phyloP scores from a whole-genome alignment of 2,888 invertebrate species.

The Orthosia cruda region DNA sequence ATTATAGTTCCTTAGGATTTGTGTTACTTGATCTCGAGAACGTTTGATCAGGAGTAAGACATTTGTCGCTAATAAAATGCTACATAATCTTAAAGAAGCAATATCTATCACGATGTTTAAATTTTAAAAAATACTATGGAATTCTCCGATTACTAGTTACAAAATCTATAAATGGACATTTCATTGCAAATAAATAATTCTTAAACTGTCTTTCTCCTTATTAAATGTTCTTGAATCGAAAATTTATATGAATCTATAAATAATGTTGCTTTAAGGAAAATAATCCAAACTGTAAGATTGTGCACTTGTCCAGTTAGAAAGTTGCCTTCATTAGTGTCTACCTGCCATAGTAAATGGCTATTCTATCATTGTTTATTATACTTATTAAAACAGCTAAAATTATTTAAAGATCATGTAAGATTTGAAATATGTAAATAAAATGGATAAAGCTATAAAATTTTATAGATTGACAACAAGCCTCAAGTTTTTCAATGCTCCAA shows the following conservation, averaged over 20 bases:
- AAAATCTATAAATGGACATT: too few species aligned
- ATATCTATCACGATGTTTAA: too few species aligned
- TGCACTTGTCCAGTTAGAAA: conserved; percentile 69
- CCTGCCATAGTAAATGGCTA: conserved; percentile 45
- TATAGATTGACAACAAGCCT: background rate
- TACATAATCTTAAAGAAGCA: too few species aligned
- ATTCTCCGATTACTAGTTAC: too few species aligned
- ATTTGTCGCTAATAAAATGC: background rate
- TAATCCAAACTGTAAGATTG: conserved; percentile 48
- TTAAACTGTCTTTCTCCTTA: background rate
- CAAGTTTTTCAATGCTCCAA: background rate
- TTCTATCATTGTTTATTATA: conserved; percentile 36
- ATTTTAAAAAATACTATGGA: too few species aligned
- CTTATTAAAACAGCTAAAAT: background rate
- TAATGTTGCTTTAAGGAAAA: conserved; percentile 45
- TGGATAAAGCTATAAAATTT: too few species aligned
- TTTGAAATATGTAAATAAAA: background rate
- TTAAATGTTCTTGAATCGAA: conserved; percentile 24
- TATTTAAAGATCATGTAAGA: background rate
- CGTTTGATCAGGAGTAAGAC: conserved; percentile 9
- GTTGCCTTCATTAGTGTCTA: conserved; percentile 73
- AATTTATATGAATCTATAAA: conserved; percentile 3
- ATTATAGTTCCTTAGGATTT: conserved; percentile 17
- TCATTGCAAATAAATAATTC: too few species aligned
- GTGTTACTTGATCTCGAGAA: conserved; percentile 30